Evolutionary conservation across 2,797 vertebrate genomes (phyloP).

Genomic region (Parauchenoglanis punctatus): DNA sequence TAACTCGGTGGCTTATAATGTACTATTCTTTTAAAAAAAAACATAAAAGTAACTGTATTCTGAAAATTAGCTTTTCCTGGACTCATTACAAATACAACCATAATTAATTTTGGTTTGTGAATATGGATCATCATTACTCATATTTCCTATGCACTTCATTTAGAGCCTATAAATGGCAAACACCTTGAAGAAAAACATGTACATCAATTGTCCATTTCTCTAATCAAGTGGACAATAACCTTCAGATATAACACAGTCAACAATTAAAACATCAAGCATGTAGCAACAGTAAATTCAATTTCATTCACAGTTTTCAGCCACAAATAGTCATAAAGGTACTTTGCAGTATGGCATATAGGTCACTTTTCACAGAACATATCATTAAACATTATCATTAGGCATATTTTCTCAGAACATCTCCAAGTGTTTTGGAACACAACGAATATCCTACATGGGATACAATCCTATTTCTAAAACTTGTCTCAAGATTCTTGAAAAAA

Average conservation of each 20-base stretch:
- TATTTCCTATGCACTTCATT: not conserved
- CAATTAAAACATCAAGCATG: no score
- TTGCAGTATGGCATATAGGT: not conserved
- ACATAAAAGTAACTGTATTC: no score
- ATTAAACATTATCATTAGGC: not conserved
- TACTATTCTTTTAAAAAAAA: no score
- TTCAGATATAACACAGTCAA: not conserved
- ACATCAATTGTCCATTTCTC: not conserved
- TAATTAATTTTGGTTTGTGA: not conserved
- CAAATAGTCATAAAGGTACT: not conserved
- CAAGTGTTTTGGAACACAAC: not conserved
- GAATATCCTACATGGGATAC: not conserved
- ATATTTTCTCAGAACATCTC: not conserved
- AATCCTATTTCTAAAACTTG: not conserved
- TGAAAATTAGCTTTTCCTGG: no score
- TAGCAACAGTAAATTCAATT: no score
- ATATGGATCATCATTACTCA: not conserved
- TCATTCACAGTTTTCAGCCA: not conserved
- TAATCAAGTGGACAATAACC: no score
- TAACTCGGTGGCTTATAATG: not conserved
- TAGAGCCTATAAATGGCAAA: not conserved
- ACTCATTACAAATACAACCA: no score
- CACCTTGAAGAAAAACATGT: not conserved
- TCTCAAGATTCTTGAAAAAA: conserved; percentile 7
- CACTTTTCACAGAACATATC: not conserved